Base-by-base conservation (phyloP, 2,888 invertebrate genomes). In the Drosophila eohydei region DNA sequence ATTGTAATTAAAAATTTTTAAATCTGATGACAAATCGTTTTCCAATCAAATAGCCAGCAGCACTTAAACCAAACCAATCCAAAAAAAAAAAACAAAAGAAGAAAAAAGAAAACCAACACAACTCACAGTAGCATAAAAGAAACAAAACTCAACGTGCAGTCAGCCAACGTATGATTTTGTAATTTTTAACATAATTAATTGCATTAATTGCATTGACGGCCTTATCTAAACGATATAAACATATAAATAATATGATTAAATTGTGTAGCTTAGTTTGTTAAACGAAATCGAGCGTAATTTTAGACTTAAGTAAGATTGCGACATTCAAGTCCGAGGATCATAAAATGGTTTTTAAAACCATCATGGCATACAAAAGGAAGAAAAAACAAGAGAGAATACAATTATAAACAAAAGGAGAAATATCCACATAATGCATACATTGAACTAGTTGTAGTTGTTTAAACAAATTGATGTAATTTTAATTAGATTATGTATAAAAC, bases 191-290 rank as follows among this genome's bases (percentile, higher is more conserved):
- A 73, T 64, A 77, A 80, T 77, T 68, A 71, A 80, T 80, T 85
- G 83, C 88, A 87, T 76, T 73, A 81, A 81, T 85, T 80, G 86
- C 84, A 84, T 84, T 84, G 84, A 84, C 86, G 84, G 84, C 84
- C 84, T 85, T 85, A 85, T 85, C 79, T 86, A 83, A 83, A 85
- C 80, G 85, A 85, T 83, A 83, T 83, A 83, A 83, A 83, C 68
- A 85, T 72, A 78, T 73, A 64, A 60, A 68, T 63, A 74, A 64
- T 80, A 81, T 80, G 76, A 80, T 78, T 83, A 81, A 81, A 84
- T 80, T 81, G 76, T 71, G 77, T 83, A 85, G 78, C 69, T 83
- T 87, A 85, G 85, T 81, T 84, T 86, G 86, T 85, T 85, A 87
- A 87, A 84, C 77, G 80, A 86, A 81, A 78, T 80, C 71, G 57